phyloP scores from a whole-genome alignment of 2,888 invertebrate genomes.

The Oxyteleia sp. region DNA sequence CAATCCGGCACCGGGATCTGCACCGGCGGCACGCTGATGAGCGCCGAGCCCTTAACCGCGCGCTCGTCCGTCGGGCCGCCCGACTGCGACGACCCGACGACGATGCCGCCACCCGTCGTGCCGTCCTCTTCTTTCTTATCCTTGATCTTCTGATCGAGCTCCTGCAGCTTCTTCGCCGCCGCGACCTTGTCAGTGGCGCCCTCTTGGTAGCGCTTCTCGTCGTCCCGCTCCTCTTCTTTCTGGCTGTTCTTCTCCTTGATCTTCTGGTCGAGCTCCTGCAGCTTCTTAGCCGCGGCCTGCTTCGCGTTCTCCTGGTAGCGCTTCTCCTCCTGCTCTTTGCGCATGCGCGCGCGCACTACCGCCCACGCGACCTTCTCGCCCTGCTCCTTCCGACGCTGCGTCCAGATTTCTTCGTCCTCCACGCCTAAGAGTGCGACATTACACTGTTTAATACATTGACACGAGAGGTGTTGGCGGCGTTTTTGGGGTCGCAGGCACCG shows the following conservation, averaged over 20 bases:
- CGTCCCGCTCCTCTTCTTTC: conserved; percentile 84
- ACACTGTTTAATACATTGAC: neutral
- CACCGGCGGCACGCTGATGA: conserved; percentile 87
- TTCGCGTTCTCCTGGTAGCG: conserved; percentile 91
- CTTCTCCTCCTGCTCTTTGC: conserved; percentile 96
- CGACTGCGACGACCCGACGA: no score
- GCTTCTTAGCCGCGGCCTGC: conserved; percentile 90
- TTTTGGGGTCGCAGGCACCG: no score
- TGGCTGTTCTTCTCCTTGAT: conserved; percentile 89
- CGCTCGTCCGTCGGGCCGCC: conserved; percentile 83
- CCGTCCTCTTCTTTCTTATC: conserved; percentile 88
- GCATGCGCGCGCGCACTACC: conserved; percentile 94
- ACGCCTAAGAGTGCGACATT: conserved; percentile 75
- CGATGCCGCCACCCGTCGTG: no score
- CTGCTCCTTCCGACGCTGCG: conserved; percentile 91
- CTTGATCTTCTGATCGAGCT: conserved; percentile 91
- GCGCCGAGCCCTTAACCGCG: conserved; percentile 82
- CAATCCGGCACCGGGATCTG: conserved; percentile 89
- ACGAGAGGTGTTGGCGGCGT: no score
- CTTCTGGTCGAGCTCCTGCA: conserved; percentile 91
- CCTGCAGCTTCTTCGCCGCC: conserved; percentile 91
- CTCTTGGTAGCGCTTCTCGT: no score
- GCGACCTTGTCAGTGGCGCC: conserved; percentile 89
- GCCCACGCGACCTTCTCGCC: conserved; percentile 92
- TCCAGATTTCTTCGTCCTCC: conserved; percentile 91